A percentile compares a stretch with the other conserved stretches of the same genome.
Conservation (phyloP, 2,113 vertebrate genomes). For the Axis porcinus region DNA sequence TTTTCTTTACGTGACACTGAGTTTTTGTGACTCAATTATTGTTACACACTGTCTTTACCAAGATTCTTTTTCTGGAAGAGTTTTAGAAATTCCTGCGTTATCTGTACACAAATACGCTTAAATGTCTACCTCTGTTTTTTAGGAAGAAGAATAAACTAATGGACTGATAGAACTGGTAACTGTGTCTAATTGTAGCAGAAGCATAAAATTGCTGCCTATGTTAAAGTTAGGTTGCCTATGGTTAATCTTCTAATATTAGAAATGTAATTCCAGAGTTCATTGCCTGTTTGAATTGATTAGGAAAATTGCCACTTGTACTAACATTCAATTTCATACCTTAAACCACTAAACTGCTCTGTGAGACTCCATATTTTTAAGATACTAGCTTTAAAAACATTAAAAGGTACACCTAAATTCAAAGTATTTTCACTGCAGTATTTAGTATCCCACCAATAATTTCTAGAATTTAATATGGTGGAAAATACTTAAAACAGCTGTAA, state of each 20-base stretch:
- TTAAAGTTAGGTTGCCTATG: background rate
- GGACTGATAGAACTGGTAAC: background rate
- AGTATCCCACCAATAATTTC: background rate
- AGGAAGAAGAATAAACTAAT: conserved; percentile 49
- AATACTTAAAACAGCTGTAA: background rate
- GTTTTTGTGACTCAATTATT: background rate
- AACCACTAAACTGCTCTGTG: background rate
- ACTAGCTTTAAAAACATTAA: conserved; percentile 26
- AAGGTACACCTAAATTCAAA: conserved; percentile 2
- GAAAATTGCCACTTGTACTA: background rate
- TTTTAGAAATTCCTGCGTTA: conserved; percentile 33
- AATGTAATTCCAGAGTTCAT: conserved; percentile 30
- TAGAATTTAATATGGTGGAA: background rate
- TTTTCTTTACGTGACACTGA: background rate
- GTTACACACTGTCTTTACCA: background rate
- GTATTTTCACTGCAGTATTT: background rate
- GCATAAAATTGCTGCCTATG: background rate
- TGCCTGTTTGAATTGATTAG: background rate
- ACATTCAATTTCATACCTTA: conserved; percentile 21
- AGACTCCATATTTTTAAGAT: background rate
- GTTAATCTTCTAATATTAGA: conserved; percentile 35
- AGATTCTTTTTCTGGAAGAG: conserved; percentile 30
- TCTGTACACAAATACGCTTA: background rate
- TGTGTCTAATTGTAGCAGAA: conserved; percentile 31
- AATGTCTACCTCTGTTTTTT: background rate